phyloP scores from a whole-genome alignment of 2,888 invertebrate species.

The Cryptops parisi region DNA sequence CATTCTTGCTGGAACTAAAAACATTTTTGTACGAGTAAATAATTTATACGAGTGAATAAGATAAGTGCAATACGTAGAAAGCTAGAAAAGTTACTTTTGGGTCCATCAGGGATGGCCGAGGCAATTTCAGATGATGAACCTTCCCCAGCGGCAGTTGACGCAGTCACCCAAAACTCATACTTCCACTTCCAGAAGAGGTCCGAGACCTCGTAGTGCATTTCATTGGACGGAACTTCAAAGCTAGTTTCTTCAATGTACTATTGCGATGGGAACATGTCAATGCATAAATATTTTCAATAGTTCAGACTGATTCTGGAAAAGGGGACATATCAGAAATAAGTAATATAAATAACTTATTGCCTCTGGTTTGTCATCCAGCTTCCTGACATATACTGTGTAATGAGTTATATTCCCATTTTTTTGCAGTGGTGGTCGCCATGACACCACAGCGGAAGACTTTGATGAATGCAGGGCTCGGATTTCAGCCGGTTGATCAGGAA shows the following conservation, averaged over 20 bases:
- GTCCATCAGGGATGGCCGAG: conserved; percentile 46
- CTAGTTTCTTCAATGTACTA: conserved; percentile 9
- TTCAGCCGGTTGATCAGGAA: conserved; percentile 59
- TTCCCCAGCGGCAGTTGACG: conserved; percentile 68
- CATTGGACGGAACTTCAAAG: conserved; percentile 9
- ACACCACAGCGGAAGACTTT: conserved; percentile 54
- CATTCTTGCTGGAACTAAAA: conserved; percentile 63
- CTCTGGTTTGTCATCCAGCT: conserved; percentile 12
- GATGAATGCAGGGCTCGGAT: conserved; percentile 64
- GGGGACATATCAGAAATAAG: no score
- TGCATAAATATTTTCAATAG: no score
- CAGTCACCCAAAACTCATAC: conserved; percentile 48
- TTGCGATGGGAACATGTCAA: not conserved
- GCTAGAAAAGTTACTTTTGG: conserved; percentile 8
- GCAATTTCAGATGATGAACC: conserved; percentile 64
- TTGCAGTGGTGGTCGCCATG: conserved; percentile 58
- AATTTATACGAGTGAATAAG: not conserved
- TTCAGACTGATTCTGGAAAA: no score
- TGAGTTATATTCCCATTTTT: conserved; percentile 62
- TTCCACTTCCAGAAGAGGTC: conserved; percentile 13
- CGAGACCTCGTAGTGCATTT: conserved; percentile 3
- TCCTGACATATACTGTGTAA: conserved; percentile 36
- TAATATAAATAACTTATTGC: not conserved
- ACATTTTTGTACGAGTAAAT: conserved; percentile 30
- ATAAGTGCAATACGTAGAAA: not conserved